These are phyloP conservation scores for Athene noctua DNA, from an alignment of 2,113 vertebrate genomes.

Conservation along the genomic window DNA sequence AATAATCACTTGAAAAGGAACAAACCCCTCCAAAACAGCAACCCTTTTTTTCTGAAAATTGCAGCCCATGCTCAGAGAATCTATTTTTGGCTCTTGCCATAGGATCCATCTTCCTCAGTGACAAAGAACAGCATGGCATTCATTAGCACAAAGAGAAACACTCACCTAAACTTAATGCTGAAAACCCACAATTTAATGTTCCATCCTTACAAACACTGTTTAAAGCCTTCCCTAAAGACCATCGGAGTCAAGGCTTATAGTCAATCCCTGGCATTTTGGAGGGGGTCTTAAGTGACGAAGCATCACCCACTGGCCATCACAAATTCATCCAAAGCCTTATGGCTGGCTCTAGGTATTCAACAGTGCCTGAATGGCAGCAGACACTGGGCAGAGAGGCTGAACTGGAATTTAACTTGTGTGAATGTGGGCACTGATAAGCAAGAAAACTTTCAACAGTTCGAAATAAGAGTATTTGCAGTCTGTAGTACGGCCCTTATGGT, in stretches of 20 bases:
- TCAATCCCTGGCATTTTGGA: not conserved
- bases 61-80: not conserved
- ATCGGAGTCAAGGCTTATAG: not conserved
- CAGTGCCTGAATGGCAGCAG: not conserved
- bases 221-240: not conserved
- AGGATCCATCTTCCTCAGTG: not conserved
- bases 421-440: not conserved
- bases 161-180: not conserved
- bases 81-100: not conserved
- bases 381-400: not conserved
- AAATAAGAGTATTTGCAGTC: not conserved
- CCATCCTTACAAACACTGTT: not conserved
- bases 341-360: not conserved
- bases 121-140: not conserved
- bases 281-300: not conserved
- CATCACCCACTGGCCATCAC: not conserved
- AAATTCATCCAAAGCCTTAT: not conserved
- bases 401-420: not conserved
- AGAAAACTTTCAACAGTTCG: not conserved
- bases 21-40: not conserved
- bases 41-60: not conserved
- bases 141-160: not conserved
- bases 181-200: not conserved
- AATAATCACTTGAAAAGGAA: not conserved
- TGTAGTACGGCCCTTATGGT: not conserved